phyloP scores from a whole-genome alignment of 2,888 invertebrate genomes.

The Anarsia innoxiella region DNA sequence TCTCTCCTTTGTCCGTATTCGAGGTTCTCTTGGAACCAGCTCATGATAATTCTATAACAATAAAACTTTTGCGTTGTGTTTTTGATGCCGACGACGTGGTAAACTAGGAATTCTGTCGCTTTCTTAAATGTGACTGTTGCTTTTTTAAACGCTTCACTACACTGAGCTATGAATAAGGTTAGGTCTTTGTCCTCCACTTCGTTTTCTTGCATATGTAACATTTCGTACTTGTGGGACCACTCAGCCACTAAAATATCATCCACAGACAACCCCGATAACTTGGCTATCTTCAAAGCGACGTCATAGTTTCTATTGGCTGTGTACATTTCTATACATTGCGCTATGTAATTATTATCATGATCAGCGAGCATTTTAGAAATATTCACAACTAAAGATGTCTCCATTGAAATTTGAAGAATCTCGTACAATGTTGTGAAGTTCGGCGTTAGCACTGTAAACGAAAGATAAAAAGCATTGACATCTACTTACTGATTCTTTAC shows the following conservation, averaged over 20 bases:
- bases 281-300: conserved; percentile 75
- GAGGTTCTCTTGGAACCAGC: conserved; percentile 61
- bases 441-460: conserved; percentile 53
- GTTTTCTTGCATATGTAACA: conserved; percentile 40
- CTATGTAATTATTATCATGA: conserved; percentile 59
- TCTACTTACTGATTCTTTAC: no score
- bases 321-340: conserved; percentile 71
- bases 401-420: conserved; percentile 75
- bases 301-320: conserved; percentile 67
- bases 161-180: conserved; percentile 73
- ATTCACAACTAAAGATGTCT: conserved; percentile 70
- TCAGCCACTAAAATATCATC: conserved; percentile 72
- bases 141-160: conserved; percentile 77
- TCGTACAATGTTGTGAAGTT: conserved; percentile 56
- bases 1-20: conserved; percentile 55
- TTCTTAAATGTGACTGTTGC: conserved; percentile 77
- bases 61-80: conserved; percentile 69
- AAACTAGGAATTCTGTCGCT: conserved; percentile 78
- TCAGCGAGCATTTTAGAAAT: conserved; percentile 62
- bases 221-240: conserved; percentile 70
- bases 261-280: conserved; percentile 58
- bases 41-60: conserved; percentile 59
- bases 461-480: background rate
- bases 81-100: conserved; percentile 66
- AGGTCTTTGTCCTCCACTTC: conserved; percentile 48